These are phyloP conservation scores for Athrips mouffetella DNA, from an alignment of 2,888 invertebrate species.

Conservation along the genomic window DNA sequence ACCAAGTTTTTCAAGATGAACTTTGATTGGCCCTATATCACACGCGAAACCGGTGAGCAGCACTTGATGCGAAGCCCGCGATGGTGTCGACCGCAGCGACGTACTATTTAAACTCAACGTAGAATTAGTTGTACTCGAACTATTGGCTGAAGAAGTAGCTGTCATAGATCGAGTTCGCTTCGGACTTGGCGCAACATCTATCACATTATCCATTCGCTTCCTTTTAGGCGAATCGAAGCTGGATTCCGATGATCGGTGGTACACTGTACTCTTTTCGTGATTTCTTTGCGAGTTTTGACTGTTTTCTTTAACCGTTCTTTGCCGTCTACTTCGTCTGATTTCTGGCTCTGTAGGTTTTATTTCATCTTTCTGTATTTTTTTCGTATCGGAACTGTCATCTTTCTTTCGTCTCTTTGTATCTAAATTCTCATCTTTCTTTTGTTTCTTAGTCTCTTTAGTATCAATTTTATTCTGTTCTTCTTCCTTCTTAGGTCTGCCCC, in stretches of 20 bases:
- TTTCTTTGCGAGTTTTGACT: conserved; percentile 13
- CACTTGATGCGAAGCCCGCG: conserved; percentile 45
- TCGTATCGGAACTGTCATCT: too few relatives aligned
- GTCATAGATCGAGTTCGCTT: conserved; percentile 38
- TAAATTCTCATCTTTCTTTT: neutral
- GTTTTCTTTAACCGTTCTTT: conserved; percentile 26
- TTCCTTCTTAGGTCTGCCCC: conserved; percentile 4
- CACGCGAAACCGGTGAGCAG: conserved; percentile 61
- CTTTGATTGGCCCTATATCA: conserved; percentile 49
- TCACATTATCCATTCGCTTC: conserved; percentile 30
- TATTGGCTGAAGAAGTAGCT: neutral
- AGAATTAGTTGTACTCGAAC: neutral
- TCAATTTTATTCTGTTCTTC: conserved; percentile 16
- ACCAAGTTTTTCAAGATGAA: conserved; percentile 58
- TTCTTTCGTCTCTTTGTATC: neutral
- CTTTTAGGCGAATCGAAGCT: conserved; percentile 40
- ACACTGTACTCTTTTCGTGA: conserved; percentile 51
- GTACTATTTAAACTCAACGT: conserved; percentile 26
- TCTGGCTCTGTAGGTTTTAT: neutral
- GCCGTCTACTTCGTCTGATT: conserved; percentile 51
- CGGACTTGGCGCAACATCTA: conserved; percentile 36
- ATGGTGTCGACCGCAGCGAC: conserved; percentile 39
- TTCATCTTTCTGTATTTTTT: too few relatives aligned
- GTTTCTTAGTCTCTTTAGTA: conserved; percentile 16
- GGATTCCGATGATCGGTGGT: conserved; percentile 48